Conservation (phyloP, 1,140 invertebrate genomes). For the Zeugodacus cucurbitae region DNA sequence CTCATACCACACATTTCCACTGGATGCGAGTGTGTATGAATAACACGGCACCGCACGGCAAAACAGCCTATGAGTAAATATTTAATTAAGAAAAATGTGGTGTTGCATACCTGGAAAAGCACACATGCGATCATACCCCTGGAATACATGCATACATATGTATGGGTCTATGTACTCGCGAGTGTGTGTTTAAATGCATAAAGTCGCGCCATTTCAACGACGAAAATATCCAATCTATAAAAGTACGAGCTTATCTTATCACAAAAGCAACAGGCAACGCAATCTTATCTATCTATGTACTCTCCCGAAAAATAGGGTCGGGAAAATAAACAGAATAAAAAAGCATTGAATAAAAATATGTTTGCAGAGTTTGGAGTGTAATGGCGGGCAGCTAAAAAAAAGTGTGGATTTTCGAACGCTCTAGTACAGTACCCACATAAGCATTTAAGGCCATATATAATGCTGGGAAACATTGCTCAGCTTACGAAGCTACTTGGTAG, state of each 20-base stretch:
- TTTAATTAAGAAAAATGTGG: conserved; percentile 28
- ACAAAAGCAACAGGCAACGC: not conserved
- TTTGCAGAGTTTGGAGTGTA: not conserved
- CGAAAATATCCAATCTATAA: not conserved
- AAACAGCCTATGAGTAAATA: conserved; percentile 16
- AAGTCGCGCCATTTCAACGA: not conserved
- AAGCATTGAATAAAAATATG: not conserved
- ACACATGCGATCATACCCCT: not conserved
- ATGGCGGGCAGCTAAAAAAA: not conserved
- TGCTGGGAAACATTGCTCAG: not conserved
- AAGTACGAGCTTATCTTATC: conserved; percentile 19
- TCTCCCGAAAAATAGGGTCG: not conserved
- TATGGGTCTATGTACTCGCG: no score
- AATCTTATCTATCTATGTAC: conserved; percentile 15
- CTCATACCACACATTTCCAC: not conserved
- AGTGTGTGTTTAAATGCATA: not conserved
- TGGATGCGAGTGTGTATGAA: not conserved
- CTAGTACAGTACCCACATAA: not conserved
- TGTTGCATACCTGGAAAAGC: not conserved
- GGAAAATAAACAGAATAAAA: not conserved
- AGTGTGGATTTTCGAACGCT: not conserved
- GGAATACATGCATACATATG: not conserved
- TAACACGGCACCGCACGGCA: not conserved
- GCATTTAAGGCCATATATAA: not conserved
- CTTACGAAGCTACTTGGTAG: no score